A percentile compares a stretch with the other conserved stretches of the same genome.
Conservation (phyloP, 2,888 invertebrate species). For the Ectobius pallidus region DNA sequence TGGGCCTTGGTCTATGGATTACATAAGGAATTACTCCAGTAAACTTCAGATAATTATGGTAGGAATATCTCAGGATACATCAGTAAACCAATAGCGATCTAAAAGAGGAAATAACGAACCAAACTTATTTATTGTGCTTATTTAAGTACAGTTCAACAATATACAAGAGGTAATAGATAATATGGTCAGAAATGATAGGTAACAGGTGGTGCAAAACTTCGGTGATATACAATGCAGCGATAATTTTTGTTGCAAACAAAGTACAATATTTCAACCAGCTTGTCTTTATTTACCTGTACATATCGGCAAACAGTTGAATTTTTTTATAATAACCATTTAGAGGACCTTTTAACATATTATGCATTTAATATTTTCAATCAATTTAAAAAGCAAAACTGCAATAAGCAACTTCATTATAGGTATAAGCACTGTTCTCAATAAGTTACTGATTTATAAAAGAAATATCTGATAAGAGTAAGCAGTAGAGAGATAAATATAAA, state of each 20-base stretch:
- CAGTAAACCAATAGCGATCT: not conserved
- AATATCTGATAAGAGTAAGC: too few relatives aligned
- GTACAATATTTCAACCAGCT: not conserved
- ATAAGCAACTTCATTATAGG: not conserved
- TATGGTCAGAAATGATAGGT: constrained; percentile 15
- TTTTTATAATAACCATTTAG: not conserved
- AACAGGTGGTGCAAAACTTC: constrained; percentile 20
- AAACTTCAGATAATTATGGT: too few relatives aligned
- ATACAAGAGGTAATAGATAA: constrained; percentile 31
- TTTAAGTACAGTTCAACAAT: constrained; percentile 42
- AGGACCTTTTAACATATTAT: not conserved
- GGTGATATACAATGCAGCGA: constrained; percentile 19
- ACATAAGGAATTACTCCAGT: too few relatives aligned
- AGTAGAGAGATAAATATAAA: too few relatives aligned
- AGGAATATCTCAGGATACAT: too few relatives aligned
- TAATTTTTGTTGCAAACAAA: constrained; percentile 2
- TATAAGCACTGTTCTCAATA: not conserved
- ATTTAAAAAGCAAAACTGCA: not conserved
- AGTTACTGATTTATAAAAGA: too few relatives aligned
- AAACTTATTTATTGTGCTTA: constrained; percentile 40
- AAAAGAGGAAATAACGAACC: constrained; percentile 29
- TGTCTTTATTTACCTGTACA: not conserved
- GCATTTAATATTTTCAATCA: not conserved
- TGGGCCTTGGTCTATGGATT: too few relatives aligned
- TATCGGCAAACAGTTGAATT: not conserved